phyloP scores from a whole-genome alignment of 2,888 invertebrate genomes.

The Drosophila austrosaltans region DNA sequence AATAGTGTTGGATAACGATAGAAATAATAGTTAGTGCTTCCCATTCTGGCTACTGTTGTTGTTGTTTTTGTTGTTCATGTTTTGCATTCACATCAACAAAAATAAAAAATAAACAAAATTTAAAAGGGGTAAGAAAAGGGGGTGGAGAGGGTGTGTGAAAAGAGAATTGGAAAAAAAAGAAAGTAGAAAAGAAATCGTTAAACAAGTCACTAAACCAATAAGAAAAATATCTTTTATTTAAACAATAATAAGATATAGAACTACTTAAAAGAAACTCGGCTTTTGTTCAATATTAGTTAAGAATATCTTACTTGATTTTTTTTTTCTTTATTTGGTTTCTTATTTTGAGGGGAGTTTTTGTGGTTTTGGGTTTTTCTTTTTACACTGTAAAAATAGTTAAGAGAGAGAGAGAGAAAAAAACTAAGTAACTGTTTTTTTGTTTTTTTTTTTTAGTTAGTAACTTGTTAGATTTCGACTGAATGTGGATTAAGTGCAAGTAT shows the following conservation, averaged over 20 bases:
- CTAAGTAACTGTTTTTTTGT: neutral
- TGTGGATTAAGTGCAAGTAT: conserved; percentile 17
- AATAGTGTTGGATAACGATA: conserved; percentile 62
- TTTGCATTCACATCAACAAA: conserved; percentile 25
- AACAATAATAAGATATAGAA: conserved; percentile 2
- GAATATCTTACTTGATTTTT: conserved; percentile 59
- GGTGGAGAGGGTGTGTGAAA: conserved; percentile 4
- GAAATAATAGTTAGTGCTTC: conserved; percentile 80
- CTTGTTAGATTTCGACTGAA: conserved; percentile 52
- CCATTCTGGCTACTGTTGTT: conserved; percentile 60
- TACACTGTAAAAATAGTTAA: conserved; percentile 66
- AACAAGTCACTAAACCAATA: conserved; percentile 44
- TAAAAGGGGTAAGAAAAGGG: conserved; percentile 23
- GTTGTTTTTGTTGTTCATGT: neutral
- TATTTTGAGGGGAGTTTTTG: neutral
- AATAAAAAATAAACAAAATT: conserved; percentile 22
- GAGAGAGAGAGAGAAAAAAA: conserved; percentile 38
- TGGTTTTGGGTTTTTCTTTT: conserved; percentile 46
- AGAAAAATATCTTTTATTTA: neutral
- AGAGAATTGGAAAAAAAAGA: conserved; percentile 36
- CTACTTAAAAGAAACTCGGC: conserved; percentile 57
- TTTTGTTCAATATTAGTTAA: conserved; percentile 61
- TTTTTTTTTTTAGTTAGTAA: conserved; percentile 45
- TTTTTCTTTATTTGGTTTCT: conserved; percentile 15
- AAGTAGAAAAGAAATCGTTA: conserved; percentile 42